Evolutionary conservation across 2,797 vertebrate genomes (phyloP), one percentile per base, ranked within the genome.

Genomic region (Platyrinchus mystaceus): DNA sequence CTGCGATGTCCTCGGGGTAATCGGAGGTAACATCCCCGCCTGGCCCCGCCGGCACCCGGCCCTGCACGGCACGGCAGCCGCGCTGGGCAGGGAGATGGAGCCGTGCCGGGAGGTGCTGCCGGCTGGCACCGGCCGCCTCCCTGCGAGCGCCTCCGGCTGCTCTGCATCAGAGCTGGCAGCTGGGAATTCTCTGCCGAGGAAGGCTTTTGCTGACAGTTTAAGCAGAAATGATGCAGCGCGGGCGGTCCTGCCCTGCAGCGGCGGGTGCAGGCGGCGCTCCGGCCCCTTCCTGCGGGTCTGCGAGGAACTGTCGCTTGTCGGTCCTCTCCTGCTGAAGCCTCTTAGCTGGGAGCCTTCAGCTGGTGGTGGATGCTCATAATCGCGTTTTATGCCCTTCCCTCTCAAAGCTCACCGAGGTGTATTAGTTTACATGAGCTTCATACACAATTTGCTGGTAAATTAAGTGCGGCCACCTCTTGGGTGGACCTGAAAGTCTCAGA

Each of bases 21-120:
- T 24, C 5, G n/a, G 66, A n/a, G 36, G 41, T 28, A 14, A 11
- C 1, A 13, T 19, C 24, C 52, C 56, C 1, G 0, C 1, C 64
- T 24, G 37, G 0, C 53, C 39, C 34, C 2, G 64, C 30, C 2
- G 0, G 18, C 2, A 1, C 2, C 1, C 7, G 46, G 4, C n/a
- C n/a, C 56, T 0, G 6, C 0, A 5, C 0, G 44, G 8, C n/a
- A 3, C 26, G 0, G 1, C 49, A 20, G 47, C 27, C 3, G 7
- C 17, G 3, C 6, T 10, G 3, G 6, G 64, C 50, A 3, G 22
- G 30, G 76, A 17, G 41, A 24, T 0, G 62, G 55, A 82, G 75
- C 67, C 2, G 1, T 3, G 37, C 62, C 0, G 2, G 77, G 67
- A 21, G 49, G 4, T 2, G 44, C 2, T 46, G 55, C 10, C 6